Conservation (phyloP, 2,113 vertebrate species). For the Piliocolobus tephrosceles region DNA sequence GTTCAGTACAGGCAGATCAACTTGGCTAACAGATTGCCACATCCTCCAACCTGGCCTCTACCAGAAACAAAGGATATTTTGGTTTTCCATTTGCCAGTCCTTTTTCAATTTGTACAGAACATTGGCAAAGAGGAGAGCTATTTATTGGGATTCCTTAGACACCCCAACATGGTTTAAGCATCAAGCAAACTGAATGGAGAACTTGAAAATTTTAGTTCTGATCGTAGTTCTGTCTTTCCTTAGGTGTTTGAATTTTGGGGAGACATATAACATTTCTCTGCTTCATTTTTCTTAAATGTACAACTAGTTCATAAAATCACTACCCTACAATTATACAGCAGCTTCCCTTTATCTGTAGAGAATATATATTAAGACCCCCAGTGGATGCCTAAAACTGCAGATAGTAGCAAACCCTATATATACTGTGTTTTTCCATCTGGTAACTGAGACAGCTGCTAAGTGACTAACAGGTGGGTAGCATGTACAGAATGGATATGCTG, state of each 20-base stretch:
- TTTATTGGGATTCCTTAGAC: not conserved
- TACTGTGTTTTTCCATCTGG: not conserved
- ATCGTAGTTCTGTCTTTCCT: not conserved
- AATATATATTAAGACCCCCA: not conserved
- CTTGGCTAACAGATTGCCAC: not conserved
- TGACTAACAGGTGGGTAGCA: not conserved
- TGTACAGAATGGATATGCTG: not conserved
- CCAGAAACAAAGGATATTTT: not conserved
- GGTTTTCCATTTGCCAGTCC: not conserved
- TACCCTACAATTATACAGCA: not conserved
- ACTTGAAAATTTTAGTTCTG: not conserved
- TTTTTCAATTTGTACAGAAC: not conserved
- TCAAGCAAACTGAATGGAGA: not conserved
- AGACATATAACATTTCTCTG: not conserved
- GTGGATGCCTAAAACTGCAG: not conserved
- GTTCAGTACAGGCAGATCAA: not conserved
- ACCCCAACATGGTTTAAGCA: not conserved
- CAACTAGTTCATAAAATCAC: not conserved
- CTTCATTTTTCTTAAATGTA: slow-evolving; percentile 15
- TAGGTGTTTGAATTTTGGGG: not conserved
- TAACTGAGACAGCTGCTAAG: not conserved
- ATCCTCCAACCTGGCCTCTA: not conserved
- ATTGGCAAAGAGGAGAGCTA: not conserved
- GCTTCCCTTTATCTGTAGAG: not conserved
- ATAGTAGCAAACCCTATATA: not conserved